Evolutionary conservation across 2,888 invertebrate genomes (phyloP), one percentile per base, ranked within the genome.

Genomic region (Callyntrura guangdongensis): DNA sequence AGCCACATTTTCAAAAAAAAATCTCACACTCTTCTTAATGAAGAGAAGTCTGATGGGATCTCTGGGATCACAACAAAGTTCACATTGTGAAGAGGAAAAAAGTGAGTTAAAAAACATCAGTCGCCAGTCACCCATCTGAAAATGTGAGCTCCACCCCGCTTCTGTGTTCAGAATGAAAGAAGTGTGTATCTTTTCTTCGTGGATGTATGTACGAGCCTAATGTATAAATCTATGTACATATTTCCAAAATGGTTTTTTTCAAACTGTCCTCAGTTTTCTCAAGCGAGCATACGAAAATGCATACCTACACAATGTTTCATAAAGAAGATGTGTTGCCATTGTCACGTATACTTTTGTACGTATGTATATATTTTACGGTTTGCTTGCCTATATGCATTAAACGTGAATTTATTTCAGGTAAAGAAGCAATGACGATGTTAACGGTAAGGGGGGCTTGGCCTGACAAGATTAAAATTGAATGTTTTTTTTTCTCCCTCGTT

Each of bases 401-500:
- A 79, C 56, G 56, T 53, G 53, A 69, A 53, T 67, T 56, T 53
- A 74, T 59, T 86, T 77, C 27, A 69, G 61, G 83, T 77, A 90
- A 86, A 81, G 53, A 90, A 86, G 59, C 86, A 74, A 72, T 86
- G 53, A 61, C 69, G 87, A 61, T 79, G 87, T 20, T 91, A 91
- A 91, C 91, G 91, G 91, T 91, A 91, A 91, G 86, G 86, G 89
- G 89, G 91, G 91, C 89, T 89, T 86, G 91, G 91, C 89, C 64
- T 81, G 85, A 89, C 88, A 86, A 77, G 86, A 89, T 86, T 86
- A 91, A 87, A 87, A 85, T 85, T 86, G 85, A 90, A 90, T 90
- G 85, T 79, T 61, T 85, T 69, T 85, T 69, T 36, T 82, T 90
- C 81, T 90, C 49, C 53, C 25, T 53, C 11, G 36, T 53, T 53